Percentiles rank a stretch among this genome's conserved stretches.
Evolutionary conservation across 2,113 vertebrate species (phyloP).

Genomic region (Centrocercus urophasianus): DNA sequence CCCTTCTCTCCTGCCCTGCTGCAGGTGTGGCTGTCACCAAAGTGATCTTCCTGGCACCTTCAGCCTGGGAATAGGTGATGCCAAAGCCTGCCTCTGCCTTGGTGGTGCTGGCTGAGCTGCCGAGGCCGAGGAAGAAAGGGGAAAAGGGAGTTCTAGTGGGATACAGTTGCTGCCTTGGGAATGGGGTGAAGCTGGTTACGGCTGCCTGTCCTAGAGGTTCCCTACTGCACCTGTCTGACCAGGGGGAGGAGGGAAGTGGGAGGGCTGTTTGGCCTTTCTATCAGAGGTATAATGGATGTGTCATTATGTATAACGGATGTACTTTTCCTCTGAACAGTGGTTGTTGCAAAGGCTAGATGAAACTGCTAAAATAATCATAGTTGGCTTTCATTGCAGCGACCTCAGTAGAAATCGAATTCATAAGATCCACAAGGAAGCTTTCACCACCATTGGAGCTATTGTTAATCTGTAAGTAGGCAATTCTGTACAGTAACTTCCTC

Average conservation of each 20-base stretch:
- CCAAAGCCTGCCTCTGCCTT: neutral
- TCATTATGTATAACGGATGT: neutral
- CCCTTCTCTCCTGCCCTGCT: neutral
- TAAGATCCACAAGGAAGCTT: conserved; percentile 89
- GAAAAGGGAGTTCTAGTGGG: neutral
- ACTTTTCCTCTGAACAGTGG: neutral
- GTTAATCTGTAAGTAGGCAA: conserved; percentile 91
- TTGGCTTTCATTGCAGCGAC: conserved; percentile 82
- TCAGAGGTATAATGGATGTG: neutral
- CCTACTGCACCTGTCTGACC: neutral
- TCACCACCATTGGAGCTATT: conserved; percentile 84
- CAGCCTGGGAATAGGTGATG: neutral
- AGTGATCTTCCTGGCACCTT: neutral
- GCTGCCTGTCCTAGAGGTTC: neutral
- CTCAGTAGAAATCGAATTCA: conserved; percentile 92
- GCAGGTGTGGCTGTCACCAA: neutral
- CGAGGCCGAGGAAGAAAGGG: neutral
- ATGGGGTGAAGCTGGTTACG: neutral
- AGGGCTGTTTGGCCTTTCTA: neutral
- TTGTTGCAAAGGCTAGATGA: neutral
- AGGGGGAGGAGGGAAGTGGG: neutral
- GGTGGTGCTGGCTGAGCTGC: neutral
- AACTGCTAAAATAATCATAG: neutral
- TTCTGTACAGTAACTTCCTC: neutral
- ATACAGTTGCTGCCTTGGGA: accelerated